A percentile compares a stretch with the other conserved stretches of the same genome.
Evolutionary conservation across 2,113 vertebrate species (phyloP).

Genomic region (Ptychochromis oligacanthus): DNA sequence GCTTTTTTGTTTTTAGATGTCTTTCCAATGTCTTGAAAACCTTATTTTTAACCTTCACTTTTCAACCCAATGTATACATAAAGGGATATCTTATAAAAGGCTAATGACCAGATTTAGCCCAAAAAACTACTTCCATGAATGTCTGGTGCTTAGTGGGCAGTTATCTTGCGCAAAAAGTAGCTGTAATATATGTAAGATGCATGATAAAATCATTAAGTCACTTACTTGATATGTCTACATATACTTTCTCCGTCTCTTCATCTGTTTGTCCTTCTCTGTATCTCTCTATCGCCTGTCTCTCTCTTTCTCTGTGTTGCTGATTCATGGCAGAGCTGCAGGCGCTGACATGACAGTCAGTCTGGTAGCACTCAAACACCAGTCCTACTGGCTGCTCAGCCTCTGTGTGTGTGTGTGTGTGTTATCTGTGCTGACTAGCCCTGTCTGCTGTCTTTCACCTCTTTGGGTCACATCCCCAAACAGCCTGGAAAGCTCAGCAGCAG

Average conservation of each 20-base stretch:
- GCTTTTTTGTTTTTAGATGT: too few relatives aligned
- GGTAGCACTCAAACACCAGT: slow-evolving; percentile 45
- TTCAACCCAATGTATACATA: not conserved
- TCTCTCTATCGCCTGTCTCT: not conserved
- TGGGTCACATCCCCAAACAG: slow-evolving; percentile 36
- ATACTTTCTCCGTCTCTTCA: not conserved
- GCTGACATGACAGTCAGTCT: slow-evolving; percentile 52
- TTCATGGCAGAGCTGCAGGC: slow-evolving; percentile 54
- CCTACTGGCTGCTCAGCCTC: slow-evolving; percentile 25
- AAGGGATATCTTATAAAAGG: not conserved
- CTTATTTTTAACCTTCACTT: too few relatives aligned
- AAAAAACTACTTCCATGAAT: not conserved
- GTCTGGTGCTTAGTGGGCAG: rapidly evolving
- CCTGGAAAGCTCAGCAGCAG: slow-evolving; percentile 7
- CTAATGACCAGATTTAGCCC: not conserved
- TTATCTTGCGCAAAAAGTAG: too few relatives aligned
- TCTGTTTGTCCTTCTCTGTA: slow-evolving; percentile 3
- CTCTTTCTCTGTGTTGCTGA: slow-evolving; percentile 36
- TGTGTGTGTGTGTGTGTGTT: slow-evolving; percentile 11
- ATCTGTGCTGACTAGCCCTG: slow-evolving; percentile 34
- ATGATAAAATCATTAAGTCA: not conserved
- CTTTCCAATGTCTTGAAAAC: too few relatives aligned
- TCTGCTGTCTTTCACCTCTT: slow-evolving; percentile 36
- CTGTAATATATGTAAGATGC: not conserved
- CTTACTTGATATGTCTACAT: not conserved